Evolutionary conservation across 2,113 vertebrate genomes (phyloP).

Genomic region (Ammodramus savannarum): DNA sequence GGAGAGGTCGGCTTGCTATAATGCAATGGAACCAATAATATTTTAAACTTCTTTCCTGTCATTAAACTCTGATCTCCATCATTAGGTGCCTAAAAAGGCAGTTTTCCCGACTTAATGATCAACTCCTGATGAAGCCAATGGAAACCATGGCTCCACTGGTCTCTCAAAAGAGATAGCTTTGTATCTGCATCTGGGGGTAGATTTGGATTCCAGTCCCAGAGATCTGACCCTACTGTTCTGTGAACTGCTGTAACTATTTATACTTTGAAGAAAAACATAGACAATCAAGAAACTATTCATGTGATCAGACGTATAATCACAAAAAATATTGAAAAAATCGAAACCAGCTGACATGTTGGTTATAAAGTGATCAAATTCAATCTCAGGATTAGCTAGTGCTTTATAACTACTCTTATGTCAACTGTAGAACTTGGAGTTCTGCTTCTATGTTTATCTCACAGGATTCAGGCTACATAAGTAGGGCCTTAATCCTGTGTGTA

Average conservation of each 20-base stretch:
- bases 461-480: not conserved
- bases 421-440: not conserved
- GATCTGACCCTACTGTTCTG: not conserved
- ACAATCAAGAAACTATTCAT: not conserved
- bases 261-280: not conserved
- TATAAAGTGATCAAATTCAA: not conserved
- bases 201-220: not conserved
- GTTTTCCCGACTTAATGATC: not conserved
- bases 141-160: not conserved
- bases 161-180: not conserved
- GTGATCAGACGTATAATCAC: accelerated
- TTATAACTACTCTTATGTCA: not conserved
- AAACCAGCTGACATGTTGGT: not conserved
- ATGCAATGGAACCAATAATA: not conserved
- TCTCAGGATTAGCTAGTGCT: not conserved
- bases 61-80: not conserved
- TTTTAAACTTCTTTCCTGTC: not conserved
- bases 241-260: not conserved
- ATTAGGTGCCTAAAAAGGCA: not conserved
- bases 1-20: not conserved
- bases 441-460: not conserved
- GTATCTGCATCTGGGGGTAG: not conserved
- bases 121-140: not conserved
- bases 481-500: not conserved
- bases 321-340: not conserved